Evolutionary conservation across 2,888 invertebrate species (phyloP).

Genomic region (Spialia ferax): DNA sequence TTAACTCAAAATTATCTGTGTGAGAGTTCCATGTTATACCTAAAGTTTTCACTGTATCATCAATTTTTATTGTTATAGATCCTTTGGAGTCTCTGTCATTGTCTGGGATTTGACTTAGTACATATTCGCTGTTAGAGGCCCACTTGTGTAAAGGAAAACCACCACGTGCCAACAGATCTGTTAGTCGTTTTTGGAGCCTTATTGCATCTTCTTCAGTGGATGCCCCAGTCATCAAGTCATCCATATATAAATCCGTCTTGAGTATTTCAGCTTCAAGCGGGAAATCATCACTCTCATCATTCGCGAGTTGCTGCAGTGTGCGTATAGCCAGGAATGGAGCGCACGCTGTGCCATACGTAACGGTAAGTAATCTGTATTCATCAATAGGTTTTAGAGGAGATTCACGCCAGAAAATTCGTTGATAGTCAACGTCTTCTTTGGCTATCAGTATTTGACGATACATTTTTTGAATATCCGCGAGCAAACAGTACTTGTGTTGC

Average conservation of each 20-base stretch:
- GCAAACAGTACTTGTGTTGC: constrained; percentile 43
- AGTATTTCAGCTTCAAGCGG: constrained; percentile 16
- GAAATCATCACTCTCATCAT: neutral
- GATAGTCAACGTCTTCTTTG: constrained; percentile 41
- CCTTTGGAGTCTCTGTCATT: neutral
- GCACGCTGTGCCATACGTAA: constrained; percentile 39
- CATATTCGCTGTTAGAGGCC: neutral
- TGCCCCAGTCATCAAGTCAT: constrained; percentile 35
- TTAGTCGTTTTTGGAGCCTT: neutral
- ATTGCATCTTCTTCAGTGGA: constrained; percentile 16
- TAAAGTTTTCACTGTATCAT: neutral
- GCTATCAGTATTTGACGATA: constrained; percentile 44
- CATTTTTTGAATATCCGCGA: constrained; percentile 47
- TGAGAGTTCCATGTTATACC: neutral
- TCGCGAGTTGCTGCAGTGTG: constrained; percentile 5
- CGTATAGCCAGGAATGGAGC: constrained; percentile 37
- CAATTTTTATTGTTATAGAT: constrained; percentile 12
- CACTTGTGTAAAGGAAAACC: constrained; percentile 2
- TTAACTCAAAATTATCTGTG: neutral
- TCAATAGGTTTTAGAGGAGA: constrained; percentile 19
- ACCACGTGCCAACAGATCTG: neutral
- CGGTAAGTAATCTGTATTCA: constrained; percentile 39
- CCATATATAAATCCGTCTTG: constrained; percentile 34
- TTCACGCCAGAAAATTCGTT: constrained; percentile 42
- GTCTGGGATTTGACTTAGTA: neutral